phyloP scores from a whole-genome alignment of 2,888 invertebrate genomes.

The Carcina quercana region DNA sequence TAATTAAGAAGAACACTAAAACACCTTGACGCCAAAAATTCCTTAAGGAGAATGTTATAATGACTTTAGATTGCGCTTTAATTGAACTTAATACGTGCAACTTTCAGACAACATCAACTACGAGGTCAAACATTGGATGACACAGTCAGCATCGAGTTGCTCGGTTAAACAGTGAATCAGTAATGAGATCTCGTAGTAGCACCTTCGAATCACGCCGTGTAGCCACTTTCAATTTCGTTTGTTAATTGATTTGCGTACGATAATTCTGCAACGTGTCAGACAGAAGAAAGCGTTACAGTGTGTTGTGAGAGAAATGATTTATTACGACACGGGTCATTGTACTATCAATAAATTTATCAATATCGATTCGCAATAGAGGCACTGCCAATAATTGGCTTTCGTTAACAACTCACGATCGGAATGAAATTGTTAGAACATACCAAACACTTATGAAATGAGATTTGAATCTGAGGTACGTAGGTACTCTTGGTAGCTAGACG shows the following conservation, averaged over 20 bases:
- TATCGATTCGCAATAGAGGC: constrained; percentile 5
- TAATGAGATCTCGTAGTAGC: neutral
- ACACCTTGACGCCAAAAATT: neutral
- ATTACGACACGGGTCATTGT: constrained; percentile 26
- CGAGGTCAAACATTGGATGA: no score
- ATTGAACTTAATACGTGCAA: no score
- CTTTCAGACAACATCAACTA: neutral
- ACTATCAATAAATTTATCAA: constrained; percentile 30
- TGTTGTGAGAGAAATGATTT: constrained; percentile 15
- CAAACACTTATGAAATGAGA: neutral
- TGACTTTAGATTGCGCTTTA: no score
- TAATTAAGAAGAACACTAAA: neutral
- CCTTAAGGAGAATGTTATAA: no score
- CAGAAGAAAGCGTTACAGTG: constrained; percentile 30
- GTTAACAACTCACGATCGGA: constrained; percentile 4
- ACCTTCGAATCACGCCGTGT: constrained; percentile 9
- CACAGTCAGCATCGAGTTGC: no score
- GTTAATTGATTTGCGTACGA: constrained; percentile 61
- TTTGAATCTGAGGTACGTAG: neutral
- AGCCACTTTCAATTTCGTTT: constrained; percentile 50
- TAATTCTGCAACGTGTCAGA: constrained; percentile 31
- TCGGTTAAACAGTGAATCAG: no score
- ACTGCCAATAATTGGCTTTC: constrained; percentile 4
- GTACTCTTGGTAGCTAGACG: no score
- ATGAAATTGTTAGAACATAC: constrained; percentile 1